Evolutionary conservation across 2,888 invertebrate genomes (phyloP), one percentile per base, ranked within the genome.

Genomic region (Drosophila nr. fundita): DNA sequence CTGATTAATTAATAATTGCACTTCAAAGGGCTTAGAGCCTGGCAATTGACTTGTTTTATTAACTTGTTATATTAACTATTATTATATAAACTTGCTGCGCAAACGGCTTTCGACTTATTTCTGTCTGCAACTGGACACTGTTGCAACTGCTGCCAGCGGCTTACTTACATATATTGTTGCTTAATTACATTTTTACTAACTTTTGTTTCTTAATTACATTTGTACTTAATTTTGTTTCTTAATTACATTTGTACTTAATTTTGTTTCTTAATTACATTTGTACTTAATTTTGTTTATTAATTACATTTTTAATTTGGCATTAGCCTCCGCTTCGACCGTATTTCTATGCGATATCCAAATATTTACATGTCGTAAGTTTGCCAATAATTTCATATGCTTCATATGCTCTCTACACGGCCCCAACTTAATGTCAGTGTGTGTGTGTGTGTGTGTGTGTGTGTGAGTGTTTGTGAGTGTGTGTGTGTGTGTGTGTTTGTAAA

Each of bases 401-500:
- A 71, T 76, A 71, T 70, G 73, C 60, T 24, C 7, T 7, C 5
- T n/a, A n/a, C 48, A 34, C 34, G 24, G 58, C 36, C 18, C 50
- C 36, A 8, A 4, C 57, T 29, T 24, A 32, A 7, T 34, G 53
- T 38, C 67, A 38, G 48, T 27, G 27, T 52, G 42, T 71, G 55
- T 71, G 32, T 71, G 58, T 70, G 21, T 66, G 59, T 74, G 34
- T 71, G 50, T 68, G 40, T 65, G 61, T 73, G 7, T 15, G 53
- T 54, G 53, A 24, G 38, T 34, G 34, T 71, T 40, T 67, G 27
- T 61, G 34, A 62, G 60, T 21, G 38, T 29, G 34, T 63, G 50
- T 67, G 59, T 71, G 34, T 62, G 59, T 75, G 42, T 67, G 52
- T 75, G 53, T 73, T 55, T 76, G 52, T 77, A 77, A 77, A 73